A percentile compares a stretch with the other conserved stretches of the same genome.
Conservation (phyloP, 1,140 invertebrate species). For the Hirudo medicinalis region DNA sequence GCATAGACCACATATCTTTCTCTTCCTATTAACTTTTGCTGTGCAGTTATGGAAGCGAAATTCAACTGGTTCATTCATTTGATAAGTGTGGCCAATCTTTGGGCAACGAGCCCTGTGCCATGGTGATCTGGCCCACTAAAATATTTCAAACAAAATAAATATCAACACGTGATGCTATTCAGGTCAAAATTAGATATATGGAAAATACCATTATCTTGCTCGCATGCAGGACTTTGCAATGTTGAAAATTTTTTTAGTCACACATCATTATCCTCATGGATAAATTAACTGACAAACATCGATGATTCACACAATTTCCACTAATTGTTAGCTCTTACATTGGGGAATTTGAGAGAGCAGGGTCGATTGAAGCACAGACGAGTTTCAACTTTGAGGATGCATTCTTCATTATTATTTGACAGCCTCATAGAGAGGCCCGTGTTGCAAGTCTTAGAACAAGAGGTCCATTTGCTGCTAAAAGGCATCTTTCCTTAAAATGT, state of each 20-base stretch:
- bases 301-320: neutral
- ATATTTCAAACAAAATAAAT: neutral
- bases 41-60: neutral
- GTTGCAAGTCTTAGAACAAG: slow-evolving; percentile 14
- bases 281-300: neutral
- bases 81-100: neutral
- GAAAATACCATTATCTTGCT: neutral
- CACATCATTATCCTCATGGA: no score
- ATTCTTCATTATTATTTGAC: neutral
- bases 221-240: neutral
- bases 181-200: neutral
- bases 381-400: slow-evolving; percentile 6
- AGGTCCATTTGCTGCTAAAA: neutral
- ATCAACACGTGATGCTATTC: no score
- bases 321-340: neutral
- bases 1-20: neutral
- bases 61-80: neutral
- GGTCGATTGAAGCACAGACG: slow-evolving; percentile 7
- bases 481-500: neutral
- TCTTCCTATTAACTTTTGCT: neutral
- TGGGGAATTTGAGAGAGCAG: slow-evolving; percentile 8
- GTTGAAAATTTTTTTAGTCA: no score
- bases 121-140: neutral
- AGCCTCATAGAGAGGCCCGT: slow-evolving; percentile 1
- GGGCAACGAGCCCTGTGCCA: neutral